These are phyloP conservation scores for Tanytarsus gracilentus DNA, from an alignment of 2,888 invertebrate species.

Conservation along the genomic window DNA sequence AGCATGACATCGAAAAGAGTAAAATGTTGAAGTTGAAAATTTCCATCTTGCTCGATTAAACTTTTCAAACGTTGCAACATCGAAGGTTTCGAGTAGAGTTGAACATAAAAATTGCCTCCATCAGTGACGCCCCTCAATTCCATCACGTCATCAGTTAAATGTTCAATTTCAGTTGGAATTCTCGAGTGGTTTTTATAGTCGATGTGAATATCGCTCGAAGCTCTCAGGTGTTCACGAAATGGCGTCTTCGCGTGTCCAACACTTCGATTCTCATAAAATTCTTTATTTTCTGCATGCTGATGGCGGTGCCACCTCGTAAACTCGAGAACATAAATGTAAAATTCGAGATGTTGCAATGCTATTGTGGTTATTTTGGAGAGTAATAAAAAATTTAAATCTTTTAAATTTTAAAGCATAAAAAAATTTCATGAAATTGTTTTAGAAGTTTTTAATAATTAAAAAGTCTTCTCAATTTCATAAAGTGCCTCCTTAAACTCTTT, in stretches of 20 bases:
- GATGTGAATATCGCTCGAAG: background rate
- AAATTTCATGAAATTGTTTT: too few species aligned
- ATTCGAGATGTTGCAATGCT: background rate
- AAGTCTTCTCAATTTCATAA: too few species aligned
- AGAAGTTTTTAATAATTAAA: too few species aligned
- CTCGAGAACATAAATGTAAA: background rate
- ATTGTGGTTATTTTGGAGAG: background rate
- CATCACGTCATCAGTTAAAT: background rate
- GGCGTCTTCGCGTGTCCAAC: background rate
- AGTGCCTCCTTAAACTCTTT: too few species aligned
- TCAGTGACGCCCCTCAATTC: background rate
- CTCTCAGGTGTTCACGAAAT: background rate
- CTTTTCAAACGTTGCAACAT: background rate
- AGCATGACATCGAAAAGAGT: background rate
- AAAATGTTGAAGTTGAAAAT: background rate
- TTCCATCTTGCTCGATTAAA: background rate
- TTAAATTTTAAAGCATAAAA: too few species aligned
- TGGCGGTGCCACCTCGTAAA: background rate
- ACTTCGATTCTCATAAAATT: background rate
- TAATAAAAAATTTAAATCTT: background rate
- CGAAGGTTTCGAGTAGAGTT: background rate
- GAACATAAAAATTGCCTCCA: background rate
- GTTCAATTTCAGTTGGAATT: background rate
- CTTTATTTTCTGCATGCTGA: background rate
- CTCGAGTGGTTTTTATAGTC: background rate